Conservation (phyloP, 2,797 vertebrate species). For the Sorex maritimensis region DNA sequence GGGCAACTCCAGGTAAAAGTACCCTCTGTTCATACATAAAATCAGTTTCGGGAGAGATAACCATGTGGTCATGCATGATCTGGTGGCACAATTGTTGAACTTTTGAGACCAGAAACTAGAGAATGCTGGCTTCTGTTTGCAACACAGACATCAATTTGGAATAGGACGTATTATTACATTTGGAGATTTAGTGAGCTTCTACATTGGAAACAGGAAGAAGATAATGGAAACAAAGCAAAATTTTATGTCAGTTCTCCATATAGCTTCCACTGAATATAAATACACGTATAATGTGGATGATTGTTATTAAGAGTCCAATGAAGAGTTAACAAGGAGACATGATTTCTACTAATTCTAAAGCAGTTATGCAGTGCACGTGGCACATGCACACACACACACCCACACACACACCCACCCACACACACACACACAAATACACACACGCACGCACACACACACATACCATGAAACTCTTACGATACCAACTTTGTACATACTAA, state of each 20-base stretch:
- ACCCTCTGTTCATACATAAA: neutral
- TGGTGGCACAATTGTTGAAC: neutral
- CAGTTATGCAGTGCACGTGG: no score
- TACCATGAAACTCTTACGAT: no score
- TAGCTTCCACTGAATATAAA: no score
- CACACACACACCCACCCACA: neutral
- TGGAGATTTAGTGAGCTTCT: neutral
- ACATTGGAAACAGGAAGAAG: no score
- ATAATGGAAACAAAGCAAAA: accelerated
- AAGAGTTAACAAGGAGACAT: neutral
- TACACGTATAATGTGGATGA: neutral
- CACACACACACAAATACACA: neutral
- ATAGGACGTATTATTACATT: no score
- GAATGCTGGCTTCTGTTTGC: neutral
- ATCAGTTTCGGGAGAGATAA: neutral
- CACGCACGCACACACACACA: neutral
- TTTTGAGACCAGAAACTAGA: neutral
- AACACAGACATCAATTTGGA: neutral
- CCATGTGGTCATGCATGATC: neutral
- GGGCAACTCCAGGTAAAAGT: neutral
- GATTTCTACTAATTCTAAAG: neutral
- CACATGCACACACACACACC: no score
- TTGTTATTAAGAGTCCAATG: no score
- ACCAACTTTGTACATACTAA: neutral
- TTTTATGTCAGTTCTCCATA: no score